Base-by-base conservation (phyloP, 2,797 vertebrate genomes). In the Siniperca scherzeri region DNA sequence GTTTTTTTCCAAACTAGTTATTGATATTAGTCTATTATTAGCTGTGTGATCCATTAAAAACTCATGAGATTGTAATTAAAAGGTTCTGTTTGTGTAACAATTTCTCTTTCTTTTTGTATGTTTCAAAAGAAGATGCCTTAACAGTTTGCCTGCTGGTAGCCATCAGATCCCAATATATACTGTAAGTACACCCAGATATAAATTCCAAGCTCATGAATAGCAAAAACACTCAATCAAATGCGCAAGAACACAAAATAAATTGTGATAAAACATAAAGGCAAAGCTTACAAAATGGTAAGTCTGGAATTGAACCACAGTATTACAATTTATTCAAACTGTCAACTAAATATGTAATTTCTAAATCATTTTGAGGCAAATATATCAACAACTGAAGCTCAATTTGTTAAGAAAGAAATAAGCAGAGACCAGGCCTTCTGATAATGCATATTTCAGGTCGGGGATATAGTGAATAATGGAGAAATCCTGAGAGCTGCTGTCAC, bases 401-500 rank as follows among this genome's bases (percentile, higher is more conserved):
- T 52, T 68, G 42, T 14, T 59, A 19, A 57, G 25, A 55, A 50
- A 52, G 25, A 67, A 78, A 71, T 21, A 10, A 44, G 56, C 44
- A 16, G 40, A 76, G 68, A 52, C 7, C 59, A 77, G 82, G 69
- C 68, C 83, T 78, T 83, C 40, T 50, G 74, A 81, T 71, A 72
- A 80, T 64, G 66, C 88, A 85, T 44, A 78, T 84, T 82, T 89
- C 86, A 88, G 77, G 74, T 90, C 74, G 77, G 70, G 78, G 72
- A 87, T 83, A 52, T 27, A 66, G 81, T 85, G 81, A 90, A 87
- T 89, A 86, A 89, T 85, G 88, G 86, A 87, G 90, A 90, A 88
- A 89, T 84, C 80, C 78, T 78, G 79, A 69, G 79, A 89, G 91
- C 85, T 91, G 87, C 90, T 90, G 91, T 92, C 87, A 91, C 67